Conservation (phyloP, 2,888 invertebrate genomes). For the Crocallis elinguaria region DNA sequence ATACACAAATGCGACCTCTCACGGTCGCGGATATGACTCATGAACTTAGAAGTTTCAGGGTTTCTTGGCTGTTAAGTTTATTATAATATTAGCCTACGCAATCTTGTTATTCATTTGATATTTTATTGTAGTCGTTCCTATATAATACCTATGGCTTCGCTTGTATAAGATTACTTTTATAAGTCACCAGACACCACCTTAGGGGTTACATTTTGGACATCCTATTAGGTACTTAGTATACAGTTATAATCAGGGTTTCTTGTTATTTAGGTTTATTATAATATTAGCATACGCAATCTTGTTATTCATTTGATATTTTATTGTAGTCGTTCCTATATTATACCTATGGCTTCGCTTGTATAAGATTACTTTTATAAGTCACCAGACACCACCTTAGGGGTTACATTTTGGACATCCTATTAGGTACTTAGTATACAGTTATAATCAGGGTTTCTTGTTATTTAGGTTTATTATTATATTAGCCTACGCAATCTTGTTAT, state of each 20-base stretch:
- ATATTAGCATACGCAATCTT: not conserved
- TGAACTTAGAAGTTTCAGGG: slow-evolving; percentile 22
- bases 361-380: too few relatives aligned
- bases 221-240: too few relatives aligned
- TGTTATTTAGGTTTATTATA: not conserved
- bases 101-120: not conserved
- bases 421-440: too few relatives aligned
- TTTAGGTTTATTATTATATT: not conserved
- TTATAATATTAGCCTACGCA: not conserved
- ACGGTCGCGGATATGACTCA: slow-evolving; percentile 21
- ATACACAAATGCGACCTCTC: slow-evolving; percentile 11
- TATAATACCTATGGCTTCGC: too few relatives aligned
- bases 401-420: too few relatives aligned
- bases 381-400: too few relatives aligned
- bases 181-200: too few relatives aligned
- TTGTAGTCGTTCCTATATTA: too few relatives aligned
- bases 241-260: slow-evolving; percentile 30
- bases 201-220: too few relatives aligned
- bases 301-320: not conserved
- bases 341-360: too few relatives aligned
- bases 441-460: slow-evolving; percentile 25
- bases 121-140: too few relatives aligned
- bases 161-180: too few relatives aligned
- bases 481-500: not conserved
- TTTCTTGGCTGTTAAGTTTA: slow-evolving; percentile 4